phyloP scores from a whole-genome alignment of 1,140 invertebrate genomes.

The Bombus superbus region DNA sequence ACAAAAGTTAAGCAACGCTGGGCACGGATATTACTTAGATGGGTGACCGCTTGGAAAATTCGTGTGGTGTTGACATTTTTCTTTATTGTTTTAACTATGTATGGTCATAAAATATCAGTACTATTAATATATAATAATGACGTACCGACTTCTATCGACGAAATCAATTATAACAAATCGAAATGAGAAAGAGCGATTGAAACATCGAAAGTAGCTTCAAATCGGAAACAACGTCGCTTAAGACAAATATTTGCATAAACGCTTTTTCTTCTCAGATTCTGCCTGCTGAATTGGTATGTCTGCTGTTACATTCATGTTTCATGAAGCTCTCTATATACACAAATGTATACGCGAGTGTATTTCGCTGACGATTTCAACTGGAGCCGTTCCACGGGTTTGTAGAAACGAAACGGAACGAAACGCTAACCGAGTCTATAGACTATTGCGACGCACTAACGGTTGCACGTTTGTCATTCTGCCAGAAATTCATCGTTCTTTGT shows the following conservation, averaged over 20 bases:
- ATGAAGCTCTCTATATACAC: neutral
- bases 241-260: neutral
- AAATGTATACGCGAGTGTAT: neutral
- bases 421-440: neutral
- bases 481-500: slow-evolving; percentile 52
- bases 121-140: too few relatives aligned
- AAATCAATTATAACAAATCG: too few relatives aligned
- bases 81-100: too few relatives aligned
- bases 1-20: too few relatives aligned
- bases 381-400: slow-evolving; percentile 8
- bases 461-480: slow-evolving; percentile 53
- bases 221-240: neutral
- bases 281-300: neutral
- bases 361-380: slow-evolving; percentile 26
- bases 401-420: slow-evolving; percentile 30
- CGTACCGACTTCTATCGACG: neutral
- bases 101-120: too few relatives aligned
- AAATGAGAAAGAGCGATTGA: neutral
- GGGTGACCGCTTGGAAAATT: too few relatives aligned
- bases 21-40: too few relatives aligned
- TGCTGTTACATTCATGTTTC: neutral
- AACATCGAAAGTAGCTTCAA: neutral
- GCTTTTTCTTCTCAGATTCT: neutral
- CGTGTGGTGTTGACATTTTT: too few relatives aligned
- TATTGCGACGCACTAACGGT: slow-evolving; percentile 19